Conservation (phyloP, 2,113 vertebrate genomes). For the Dasypus novemcinctus region DNA sequence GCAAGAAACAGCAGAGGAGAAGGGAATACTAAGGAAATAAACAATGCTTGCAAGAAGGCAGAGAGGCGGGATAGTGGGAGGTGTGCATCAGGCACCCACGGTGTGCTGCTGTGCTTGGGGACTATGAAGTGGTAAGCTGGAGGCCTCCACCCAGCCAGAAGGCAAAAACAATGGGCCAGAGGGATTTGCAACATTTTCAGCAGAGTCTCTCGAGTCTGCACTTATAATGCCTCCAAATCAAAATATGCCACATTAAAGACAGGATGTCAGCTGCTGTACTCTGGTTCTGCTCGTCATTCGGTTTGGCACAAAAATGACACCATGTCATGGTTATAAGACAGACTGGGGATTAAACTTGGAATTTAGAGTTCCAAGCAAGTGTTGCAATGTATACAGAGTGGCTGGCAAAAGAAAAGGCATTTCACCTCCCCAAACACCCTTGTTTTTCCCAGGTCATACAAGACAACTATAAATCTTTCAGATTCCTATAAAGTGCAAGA, state of each 20-base stretch:
- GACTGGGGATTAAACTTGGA: not conserved
- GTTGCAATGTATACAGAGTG: not conserved
- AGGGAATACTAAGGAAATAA: not conserved
- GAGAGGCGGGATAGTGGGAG: not conserved
- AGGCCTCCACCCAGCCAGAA: not conserved
- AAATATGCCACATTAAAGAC: not conserved
- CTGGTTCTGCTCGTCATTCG: not conserved
- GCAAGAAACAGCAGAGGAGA: not conserved
- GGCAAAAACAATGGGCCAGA: not conserved
- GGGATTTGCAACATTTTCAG: not conserved
- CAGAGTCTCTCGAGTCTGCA: not conserved
- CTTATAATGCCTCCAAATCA: not conserved
- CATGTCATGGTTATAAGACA: not conserved
- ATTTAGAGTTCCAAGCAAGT: not conserved
- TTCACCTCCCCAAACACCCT: not conserved
- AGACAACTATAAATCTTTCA: not conserved
- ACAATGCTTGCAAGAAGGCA: not conserved
- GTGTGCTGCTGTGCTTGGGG: too few species aligned
- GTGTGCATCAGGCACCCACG: rapidly evolving
- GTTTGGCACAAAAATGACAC: not conserved
- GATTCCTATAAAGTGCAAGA: not conserved
- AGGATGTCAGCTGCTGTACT: not conserved
- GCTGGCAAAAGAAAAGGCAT: not conserved
- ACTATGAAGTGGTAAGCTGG: not conserved
- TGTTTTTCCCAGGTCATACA: not conserved